These are phyloP conservation scores for Ailuropoda melanoleuca DNA, from an alignment of 2,113 vertebrate species.

Conservation along the genomic window DNA sequence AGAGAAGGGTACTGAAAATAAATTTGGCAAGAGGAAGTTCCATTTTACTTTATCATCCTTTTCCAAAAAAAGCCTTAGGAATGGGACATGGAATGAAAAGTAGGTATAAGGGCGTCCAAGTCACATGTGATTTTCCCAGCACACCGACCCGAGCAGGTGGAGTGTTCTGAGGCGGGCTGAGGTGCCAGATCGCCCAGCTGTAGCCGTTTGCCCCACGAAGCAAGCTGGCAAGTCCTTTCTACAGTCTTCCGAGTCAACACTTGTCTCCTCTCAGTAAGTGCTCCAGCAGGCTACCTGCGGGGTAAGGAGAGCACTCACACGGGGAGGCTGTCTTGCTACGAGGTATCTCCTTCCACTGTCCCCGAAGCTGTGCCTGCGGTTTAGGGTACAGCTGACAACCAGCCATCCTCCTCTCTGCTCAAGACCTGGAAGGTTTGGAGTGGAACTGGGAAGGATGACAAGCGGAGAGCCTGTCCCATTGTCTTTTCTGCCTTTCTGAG, in stretches of 20 bases:
- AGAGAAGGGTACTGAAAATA: background rate
- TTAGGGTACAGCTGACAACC: background rate
- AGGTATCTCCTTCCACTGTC: background rate
- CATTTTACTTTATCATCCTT: background rate
- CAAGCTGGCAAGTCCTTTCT: background rate
- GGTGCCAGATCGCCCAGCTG: background rate
- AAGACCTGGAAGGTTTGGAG: background rate
- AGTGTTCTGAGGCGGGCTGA: background rate
- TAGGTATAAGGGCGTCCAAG: background rate
- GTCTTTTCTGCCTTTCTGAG: background rate
- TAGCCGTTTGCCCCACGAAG: background rate
- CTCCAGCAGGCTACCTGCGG: background rate
- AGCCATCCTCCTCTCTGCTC: background rate
- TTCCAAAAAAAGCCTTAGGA: background rate
- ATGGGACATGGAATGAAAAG: background rate
- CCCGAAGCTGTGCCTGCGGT: background rate
- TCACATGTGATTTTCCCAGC: background rate
- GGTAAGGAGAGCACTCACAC: background rate
- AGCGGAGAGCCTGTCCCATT: no score
- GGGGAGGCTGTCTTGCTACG: accelerated
- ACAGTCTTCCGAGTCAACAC: background rate
- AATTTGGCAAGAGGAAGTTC: background rate
- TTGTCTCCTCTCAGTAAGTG: background rate
- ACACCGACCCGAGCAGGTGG: background rate
- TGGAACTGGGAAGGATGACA: accelerated